Evolutionary conservation across 2,888 invertebrate genomes (phyloP), one percentile per base, ranked within the genome.

Genomic region (Philereme vetulata): DNA sequence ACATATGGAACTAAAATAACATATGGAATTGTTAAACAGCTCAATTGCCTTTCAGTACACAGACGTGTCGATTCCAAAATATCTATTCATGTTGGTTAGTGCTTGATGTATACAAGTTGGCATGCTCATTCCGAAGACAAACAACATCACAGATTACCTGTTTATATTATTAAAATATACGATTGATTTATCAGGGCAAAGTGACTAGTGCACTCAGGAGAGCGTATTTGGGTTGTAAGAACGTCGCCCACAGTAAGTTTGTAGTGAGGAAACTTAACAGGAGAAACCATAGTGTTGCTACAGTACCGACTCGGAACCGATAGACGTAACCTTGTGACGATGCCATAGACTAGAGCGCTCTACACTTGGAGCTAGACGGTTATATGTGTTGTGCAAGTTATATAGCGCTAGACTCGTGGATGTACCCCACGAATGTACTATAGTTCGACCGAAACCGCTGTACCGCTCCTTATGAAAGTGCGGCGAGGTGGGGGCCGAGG

Each of bases 171-270:
- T 62, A 54, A 50, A 62, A 43, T 51, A 46, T 57, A 3, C 53
- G 49, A 70, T 76, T 84, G 78, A 70, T 77, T 72, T 74, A 74
- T 88, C 91, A 93, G 93, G 93, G 92, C 81, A 92, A 88, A 89
- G 90, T 93, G 88, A 90, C 89, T 78, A 85, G 82, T 77, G 93
- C 92, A 78, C 86, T 93, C 74, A 88, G 93, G 84, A 85, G 91
- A 77, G 92, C 90, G 70, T 93, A 93, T 87, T 92, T 92, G 86
- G 88, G 91, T 91, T 93, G 91, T 93, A 93, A 93, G 88, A 86
- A 84, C 83, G 86, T 90, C 81, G 92, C 92, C 80, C 92, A 91
- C 92, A 93, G 93, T 93, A 93, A 93, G 93, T 92, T 80, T 80
- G 86, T 91, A 91, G 90, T 74, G 61, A 60, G 55, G 55, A 66